These are phyloP conservation scores for Liodrosophila aerea DNA, from an alignment of 2,888 invertebrate genomes.

Conservation along the genomic window DNA sequence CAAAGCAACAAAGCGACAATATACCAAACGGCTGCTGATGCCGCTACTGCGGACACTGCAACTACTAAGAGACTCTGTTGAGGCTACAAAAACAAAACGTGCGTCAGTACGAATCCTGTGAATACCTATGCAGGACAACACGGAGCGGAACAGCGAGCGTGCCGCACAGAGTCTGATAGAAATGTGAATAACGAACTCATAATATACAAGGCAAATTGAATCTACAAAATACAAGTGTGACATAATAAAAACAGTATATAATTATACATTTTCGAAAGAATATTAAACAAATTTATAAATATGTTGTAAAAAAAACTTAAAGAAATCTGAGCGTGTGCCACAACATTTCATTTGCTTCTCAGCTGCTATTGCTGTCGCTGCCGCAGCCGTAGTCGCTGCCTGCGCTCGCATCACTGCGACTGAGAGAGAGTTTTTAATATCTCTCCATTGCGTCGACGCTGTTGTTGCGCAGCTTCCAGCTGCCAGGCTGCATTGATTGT, in stretches of 20 bases:
- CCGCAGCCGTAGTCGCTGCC: slow-evolving; percentile 19
- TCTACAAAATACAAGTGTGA: neutral
- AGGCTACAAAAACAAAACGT: slow-evolving; percentile 76
- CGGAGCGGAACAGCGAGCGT: slow-evolving; percentile 52
- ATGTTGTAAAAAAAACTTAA: too few relatives aligned
- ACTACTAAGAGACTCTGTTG: slow-evolving; percentile 51
- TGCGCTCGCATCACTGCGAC: slow-evolving; percentile 4
- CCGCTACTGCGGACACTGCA: slow-evolving; percentile 20
- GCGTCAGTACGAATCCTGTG: slow-evolving; percentile 78
- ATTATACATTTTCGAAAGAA: too few relatives aligned
- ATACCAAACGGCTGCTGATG: slow-evolving; percentile 1
- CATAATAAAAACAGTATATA: neutral
- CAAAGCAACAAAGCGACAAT: slow-evolving; percentile 43
- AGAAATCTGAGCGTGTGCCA: too few relatives aligned
- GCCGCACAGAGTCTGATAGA: too few relatives aligned
- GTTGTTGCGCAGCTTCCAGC: slow-evolving; percentile 51
- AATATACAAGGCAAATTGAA: too few relatives aligned
- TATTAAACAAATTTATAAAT: too few relatives aligned
- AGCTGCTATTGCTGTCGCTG: slow-evolving; percentile 24
- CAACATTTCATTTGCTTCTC: too few relatives aligned
- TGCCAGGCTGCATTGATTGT: slow-evolving; percentile 22
- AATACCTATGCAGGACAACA: slow-evolving; percentile 79
- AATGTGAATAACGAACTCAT: slow-evolving; percentile 29
- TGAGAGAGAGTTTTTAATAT: slow-evolving; percentile 4
- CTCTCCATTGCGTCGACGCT: slow-evolving; percentile 34